A percentile compares a stretch with the other conserved stretches of the same genome.
phyloP scores from a whole-genome alignment of 2,797 vertebrate genomes.

The Paguma larvata region DNA sequence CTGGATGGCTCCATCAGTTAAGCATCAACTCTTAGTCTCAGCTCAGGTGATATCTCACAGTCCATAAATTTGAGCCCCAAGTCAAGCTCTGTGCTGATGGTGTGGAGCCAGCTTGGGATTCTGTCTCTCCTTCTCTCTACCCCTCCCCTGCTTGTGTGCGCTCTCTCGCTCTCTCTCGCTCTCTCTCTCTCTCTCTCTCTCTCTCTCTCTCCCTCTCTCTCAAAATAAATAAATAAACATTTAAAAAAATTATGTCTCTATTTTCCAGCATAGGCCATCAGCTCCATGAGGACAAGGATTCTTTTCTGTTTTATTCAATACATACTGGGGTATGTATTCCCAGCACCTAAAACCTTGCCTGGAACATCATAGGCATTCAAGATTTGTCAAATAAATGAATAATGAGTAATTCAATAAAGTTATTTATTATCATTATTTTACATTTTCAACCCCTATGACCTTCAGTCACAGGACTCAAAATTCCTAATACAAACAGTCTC shows the following conservation, averaged over 20 bases:
- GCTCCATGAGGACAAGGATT: neutral
- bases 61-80: too few relatives aligned
- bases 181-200: too few relatives aligned
- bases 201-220: too few relatives aligned
- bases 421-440: neutral
- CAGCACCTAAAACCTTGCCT: neutral
- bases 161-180: too few relatives aligned
- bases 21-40: too few relatives aligned
- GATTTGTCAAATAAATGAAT: slow-evolving; percentile 12
- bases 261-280: neutral
- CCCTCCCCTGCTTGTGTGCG: too few relatives aligned
- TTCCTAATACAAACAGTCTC: neutral
- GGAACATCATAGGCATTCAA: neutral
- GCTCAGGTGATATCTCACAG: too few relatives aligned
- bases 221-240: too few relatives aligned
- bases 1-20: too few relatives aligned
- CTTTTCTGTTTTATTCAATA: neutral
- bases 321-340: neutral
- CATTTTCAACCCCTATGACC: neutral
- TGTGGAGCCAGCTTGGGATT: too few relatives aligned
- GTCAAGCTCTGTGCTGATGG: too few relatives aligned
- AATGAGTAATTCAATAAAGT: neutral
- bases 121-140: too few relatives aligned
- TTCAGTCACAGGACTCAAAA: neutral
- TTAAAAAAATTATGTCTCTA: neutral